Conservation (phyloP, 1,140 invertebrate species). For the Zaprionus lachaisei region DNA sequence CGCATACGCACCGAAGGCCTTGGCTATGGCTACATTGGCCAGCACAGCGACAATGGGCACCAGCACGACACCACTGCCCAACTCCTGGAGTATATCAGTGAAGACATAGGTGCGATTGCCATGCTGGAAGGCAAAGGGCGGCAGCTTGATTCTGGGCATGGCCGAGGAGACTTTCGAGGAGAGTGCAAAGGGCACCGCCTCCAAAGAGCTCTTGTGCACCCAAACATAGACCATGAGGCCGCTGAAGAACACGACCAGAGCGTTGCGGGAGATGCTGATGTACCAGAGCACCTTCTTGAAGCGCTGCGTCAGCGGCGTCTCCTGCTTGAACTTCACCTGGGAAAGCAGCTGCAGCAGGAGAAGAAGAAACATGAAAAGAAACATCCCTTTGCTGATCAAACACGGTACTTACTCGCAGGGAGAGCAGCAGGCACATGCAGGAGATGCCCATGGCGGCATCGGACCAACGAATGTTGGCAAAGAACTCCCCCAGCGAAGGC, state of each 20-base stretch:
- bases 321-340: slow-evolving; percentile 71
- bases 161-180: slow-evolving; percentile 88
- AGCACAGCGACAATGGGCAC: slow-evolving; percentile 92
- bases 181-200: slow-evolving; percentile 68
- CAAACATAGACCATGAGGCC: slow-evolving; percentile 87
- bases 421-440: slow-evolving; percentile 89
- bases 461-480: slow-evolving; percentile 86
- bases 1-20: slow-evolving; percentile 90
- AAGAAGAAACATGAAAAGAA: background rate
- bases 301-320: slow-evolving; percentile 84
- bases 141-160: slow-evolving; percentile 87
- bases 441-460: slow-evolving; percentile 89
- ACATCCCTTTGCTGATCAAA: background rate
- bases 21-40: slow-evolving; percentile 94
- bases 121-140: slow-evolving; percentile 87
- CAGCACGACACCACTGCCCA: slow-evolving; percentile 90
- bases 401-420: slow-evolving; percentile 88
- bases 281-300: slow-evolving; percentile 89
- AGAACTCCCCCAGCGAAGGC: slow-evolving; percentile 89
- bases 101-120: slow-evolving; percentile 88
- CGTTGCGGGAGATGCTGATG: slow-evolving; percentile 92
- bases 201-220: slow-evolving; percentile 73
- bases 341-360: slow-evolving; percentile 56
- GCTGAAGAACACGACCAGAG: slow-evolving; percentile 90
- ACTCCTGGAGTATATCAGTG: slow-evolving; percentile 87